Percentiles rank a stretch among this genome's conserved stretches.
Evolutionary conservation across 2,888 invertebrate genomes (phyloP).

Genomic region (Lomographa bimaculata): DNA sequence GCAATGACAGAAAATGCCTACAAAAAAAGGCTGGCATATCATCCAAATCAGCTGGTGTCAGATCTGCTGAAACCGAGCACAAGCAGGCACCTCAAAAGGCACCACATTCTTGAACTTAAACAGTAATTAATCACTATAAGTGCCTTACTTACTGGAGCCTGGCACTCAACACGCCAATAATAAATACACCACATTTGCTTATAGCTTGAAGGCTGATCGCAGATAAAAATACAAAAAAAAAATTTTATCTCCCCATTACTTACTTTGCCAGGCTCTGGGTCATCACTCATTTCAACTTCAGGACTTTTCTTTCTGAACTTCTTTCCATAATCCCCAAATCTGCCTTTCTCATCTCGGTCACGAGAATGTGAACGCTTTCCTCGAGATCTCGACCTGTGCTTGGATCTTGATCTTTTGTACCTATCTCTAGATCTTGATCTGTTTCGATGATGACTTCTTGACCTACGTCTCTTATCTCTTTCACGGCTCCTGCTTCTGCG

Average conservation of each 20-base stretch:
- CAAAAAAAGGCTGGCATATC: too few species aligned
- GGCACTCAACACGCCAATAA: too few species aligned
- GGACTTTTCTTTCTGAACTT: constrained; percentile 69
- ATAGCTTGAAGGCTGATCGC: too few species aligned
- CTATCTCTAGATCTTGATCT: constrained; percentile 42
- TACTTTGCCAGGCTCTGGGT: constrained; percentile 90
- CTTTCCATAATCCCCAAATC: constrained; percentile 57
- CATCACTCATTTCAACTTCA: constrained; percentile 85
- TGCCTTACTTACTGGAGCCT: too few species aligned
- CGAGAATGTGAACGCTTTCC: constrained; percentile 42
- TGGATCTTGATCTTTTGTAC: constrained; percentile 51
- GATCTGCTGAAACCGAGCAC: too few species aligned
- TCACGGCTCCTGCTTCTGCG: constrained; percentile 50
- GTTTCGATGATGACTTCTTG: constrained; percentile 41
- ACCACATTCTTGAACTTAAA: too few species aligned
- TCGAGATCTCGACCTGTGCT: constrained; percentile 35
- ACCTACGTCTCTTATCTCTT: constrained; percentile 40
- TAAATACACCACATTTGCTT: too few species aligned
- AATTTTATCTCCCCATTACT: constrained; percentile 28
- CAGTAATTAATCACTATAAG: too few species aligned
- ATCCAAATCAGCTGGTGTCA: too few species aligned
- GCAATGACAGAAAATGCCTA: too few species aligned
- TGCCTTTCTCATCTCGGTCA: constrained; percentile 28
- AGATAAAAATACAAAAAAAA: too few species aligned
- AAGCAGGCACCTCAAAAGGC: too few species aligned